These are phyloP conservation scores for Seriola rivoliana DNA, from an alignment of 2,113 vertebrate species.

Conservation along the genomic window DNA sequence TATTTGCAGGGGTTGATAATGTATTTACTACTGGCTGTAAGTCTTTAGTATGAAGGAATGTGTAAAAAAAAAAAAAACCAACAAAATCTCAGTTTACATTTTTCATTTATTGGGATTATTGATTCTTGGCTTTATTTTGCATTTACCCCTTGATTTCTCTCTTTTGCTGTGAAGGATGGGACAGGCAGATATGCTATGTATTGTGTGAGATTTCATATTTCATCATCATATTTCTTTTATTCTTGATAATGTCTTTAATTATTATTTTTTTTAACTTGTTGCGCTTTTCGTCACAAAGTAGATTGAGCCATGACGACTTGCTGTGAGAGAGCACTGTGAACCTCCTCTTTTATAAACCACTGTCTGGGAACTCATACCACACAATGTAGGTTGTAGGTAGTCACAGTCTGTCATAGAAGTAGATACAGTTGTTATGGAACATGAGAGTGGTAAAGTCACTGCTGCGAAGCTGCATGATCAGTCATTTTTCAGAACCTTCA, in stretches of 20 bases:
- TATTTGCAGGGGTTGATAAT: slow-evolving; percentile 7
- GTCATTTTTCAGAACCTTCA: slow-evolving; percentile 1
- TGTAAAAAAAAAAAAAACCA: slow-evolving; percentile 38
- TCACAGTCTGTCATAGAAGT: not conserved
- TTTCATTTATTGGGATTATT: slow-evolving; percentile 27
- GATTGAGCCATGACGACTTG: slow-evolving; percentile 46
- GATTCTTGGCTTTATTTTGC: slow-evolving; percentile 33
- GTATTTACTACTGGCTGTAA: slow-evolving; percentile 30
- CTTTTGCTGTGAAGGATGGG: slow-evolving; percentile 19
- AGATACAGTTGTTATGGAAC: slow-evolving; percentile 20
- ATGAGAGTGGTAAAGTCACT: slow-evolving; percentile 13
- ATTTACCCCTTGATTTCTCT: slow-evolving; percentile 19
- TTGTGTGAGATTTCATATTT: slow-evolving; percentile 18
- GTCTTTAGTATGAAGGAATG: slow-evolving; percentile 66
- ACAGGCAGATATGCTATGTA: not conserved
- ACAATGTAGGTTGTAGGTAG: not conserved
- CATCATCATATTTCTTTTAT: not conserved
- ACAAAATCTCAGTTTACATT: slow-evolving; percentile 6
- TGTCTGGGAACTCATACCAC: slow-evolving; percentile 34
- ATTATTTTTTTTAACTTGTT: not conserved
- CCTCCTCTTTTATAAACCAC: slow-evolving; percentile 44
- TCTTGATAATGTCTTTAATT: not conserved
- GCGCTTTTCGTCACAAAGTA: slow-evolving; percentile 13
- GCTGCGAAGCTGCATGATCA: slow-evolving; percentile 42
- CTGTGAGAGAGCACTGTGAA: slow-evolving; percentile 69